Evolutionary conservation across 2,888 invertebrate species (phyloP), one percentile per base, ranked within the genome.

Genomic region (Bembecia ichneumoniformis): DNA sequence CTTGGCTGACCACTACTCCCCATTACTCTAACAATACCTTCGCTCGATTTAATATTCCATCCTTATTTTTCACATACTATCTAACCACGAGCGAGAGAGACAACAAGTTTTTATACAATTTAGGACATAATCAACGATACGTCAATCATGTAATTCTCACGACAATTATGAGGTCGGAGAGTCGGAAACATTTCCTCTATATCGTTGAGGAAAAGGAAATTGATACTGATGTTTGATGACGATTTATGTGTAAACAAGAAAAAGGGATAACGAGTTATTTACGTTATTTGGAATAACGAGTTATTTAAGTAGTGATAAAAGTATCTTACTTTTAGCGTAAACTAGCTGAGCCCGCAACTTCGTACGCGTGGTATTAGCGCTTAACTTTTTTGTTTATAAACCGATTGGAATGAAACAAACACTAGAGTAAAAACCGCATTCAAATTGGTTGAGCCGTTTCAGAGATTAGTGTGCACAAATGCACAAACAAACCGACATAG

Each of bases 111-210:
- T 28, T 28, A 28, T 28, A 28, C 9, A 28, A 28, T 28, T 28
- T 28, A 28, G 28, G 9, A 28, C 9, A 28, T 28, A 51, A 46
- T 9, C 45, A 53, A 45, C 57, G 52, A 69, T 74, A 73, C 66
- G 58, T 78, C 71, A 72, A 63, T 59, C 62, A 60, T 58, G 66
- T 69, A 61, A 68, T 56, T 59, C 62, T 69, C 83, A 82, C 82
- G 79, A 67, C 70, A 74, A 79, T 82, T 77, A 77, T 69, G 64
- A 63, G 55, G 59, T 68, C 73, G 77, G 76, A 68, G 72, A 77
- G 78, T 66, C 82, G 84, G 84, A 83, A 77, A 71, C 64, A 68
- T 70, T 72, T 78, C 77, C 73, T 69, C 56, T 58, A 55, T 62
- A 54, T 55, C 55, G 52, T 47, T 53, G 60, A 58, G 66, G 57